phyloP scores from a whole-genome alignment of 2,113 vertebrate species.

The Rousettus leschenaultii region DNA sequence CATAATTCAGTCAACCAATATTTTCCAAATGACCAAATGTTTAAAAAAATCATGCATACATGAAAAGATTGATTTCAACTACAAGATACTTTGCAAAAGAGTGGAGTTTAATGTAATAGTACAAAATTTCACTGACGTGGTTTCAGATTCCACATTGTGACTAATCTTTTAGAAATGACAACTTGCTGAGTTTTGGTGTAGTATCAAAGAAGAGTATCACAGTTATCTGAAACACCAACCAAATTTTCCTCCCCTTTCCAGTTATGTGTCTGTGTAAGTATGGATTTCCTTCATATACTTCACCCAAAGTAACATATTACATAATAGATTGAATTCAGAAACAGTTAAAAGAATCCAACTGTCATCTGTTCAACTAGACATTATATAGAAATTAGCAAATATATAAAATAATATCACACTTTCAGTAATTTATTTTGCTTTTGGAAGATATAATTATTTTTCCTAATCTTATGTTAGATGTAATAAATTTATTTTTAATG shows the following conservation, averaged over 20 bases:
- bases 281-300: neutral
- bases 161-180: neutral
- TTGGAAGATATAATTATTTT: neutral
- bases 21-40: neutral
- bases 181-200: neutral
- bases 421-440: neutral
- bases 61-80: neutral
- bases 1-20: neutral
- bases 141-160: neutral
- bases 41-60: neutral
- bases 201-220: neutral
- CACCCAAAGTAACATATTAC: neutral
- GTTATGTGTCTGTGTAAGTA: neutral
- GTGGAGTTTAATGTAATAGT: neutral
- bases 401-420: neutral
- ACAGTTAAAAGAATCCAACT: neutral
- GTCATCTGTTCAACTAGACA: neutral
- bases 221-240: neutral
- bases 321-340: neutral
- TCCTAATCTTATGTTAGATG: neutral
- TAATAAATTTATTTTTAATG: slow-evolving; percentile 6
- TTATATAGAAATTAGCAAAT: neutral
- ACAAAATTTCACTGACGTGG: neutral
- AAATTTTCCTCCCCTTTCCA: neutral
- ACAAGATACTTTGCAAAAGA: neutral